Evolutionary conservation across 2,888 invertebrate genomes (phyloP).

Genomic region (Dioctria linearis): DNA sequence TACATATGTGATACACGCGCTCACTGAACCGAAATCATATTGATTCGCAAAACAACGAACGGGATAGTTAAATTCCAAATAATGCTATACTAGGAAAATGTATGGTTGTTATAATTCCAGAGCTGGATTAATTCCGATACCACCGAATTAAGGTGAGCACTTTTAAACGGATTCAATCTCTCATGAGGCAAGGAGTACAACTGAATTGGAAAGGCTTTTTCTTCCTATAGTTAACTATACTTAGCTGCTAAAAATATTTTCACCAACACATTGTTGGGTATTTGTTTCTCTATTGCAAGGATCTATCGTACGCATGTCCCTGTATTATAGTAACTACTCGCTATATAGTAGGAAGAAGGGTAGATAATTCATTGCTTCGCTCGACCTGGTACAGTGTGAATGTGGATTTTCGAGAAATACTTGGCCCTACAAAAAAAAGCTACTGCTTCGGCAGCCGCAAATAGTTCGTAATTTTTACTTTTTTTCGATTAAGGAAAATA

Average conservation of each 20-base stretch:
- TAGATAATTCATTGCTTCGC: slow-evolving; percentile 41
- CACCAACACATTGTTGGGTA: slow-evolving; percentile 3
- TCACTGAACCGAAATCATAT: slow-evolving; percentile 30
- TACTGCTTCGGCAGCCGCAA: slow-evolving; percentile 31
- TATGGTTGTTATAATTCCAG: not conserved
- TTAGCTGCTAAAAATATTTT: slow-evolving; percentile 24
- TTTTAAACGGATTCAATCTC: slow-evolving; percentile 20
- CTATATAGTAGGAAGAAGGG: not conserved
- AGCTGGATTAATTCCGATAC: slow-evolving; percentile 2
- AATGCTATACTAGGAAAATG: not conserved
- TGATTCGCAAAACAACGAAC: not conserved
- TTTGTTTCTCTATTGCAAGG: not conserved
- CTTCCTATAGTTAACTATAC: not conserved
- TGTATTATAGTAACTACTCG: not conserved
- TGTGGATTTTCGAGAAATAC: slow-evolving; percentile 21
- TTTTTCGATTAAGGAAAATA: slow-evolving; percentile 38
- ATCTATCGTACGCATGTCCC: slow-evolving; percentile 27
- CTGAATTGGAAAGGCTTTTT: slow-evolving; percentile 25
- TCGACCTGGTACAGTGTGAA: slow-evolving; percentile 11
- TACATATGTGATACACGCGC: not conserved
- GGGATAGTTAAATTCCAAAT: no score
- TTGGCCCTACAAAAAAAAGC: not conserved
- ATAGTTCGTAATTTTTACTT: slow-evolving; percentile 48
- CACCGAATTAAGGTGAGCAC: not conserved
- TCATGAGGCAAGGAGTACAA: slow-evolving; percentile 31